Conservation (phyloP, 2,888 invertebrate genomes). For the Drosophila seclusa region DNA sequence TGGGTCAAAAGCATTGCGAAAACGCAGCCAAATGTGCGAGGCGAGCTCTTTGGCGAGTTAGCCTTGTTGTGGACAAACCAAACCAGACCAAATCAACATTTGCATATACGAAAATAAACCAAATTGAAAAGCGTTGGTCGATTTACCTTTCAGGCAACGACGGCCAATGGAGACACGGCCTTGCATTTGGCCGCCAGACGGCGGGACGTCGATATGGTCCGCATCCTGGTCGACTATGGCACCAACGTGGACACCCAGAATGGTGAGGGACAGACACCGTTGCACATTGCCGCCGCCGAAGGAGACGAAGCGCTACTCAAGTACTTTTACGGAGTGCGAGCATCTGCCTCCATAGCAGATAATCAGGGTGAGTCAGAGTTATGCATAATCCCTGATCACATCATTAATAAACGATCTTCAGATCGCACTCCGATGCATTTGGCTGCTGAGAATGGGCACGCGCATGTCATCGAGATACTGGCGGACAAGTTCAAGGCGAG, state of each 20-base stretch:
- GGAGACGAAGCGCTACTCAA: slow-evolving; percentile 98
- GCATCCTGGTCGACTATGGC: slow-evolving; percentile 96
- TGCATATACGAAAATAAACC: slow-evolving; percentile 67
- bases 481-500: slow-evolving; percentile 99
- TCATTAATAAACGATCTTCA: slow-evolving; percentile 65
- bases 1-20: slow-evolving; percentile 70
- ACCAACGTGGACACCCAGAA: slow-evolving; percentile 96
- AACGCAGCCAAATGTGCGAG: slow-evolving; percentile 60
- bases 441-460: slow-evolving; percentile 98
- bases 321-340: slow-evolving; percentile 97
- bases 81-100: slow-evolving; percentile 35
- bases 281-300: slow-evolving; percentile 97
- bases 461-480: slow-evolving; percentile 96
- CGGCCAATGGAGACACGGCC: slow-evolving; percentile 95
- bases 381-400: no score
- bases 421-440: slow-evolving; percentile 99
- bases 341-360: slow-evolving; percentile 97
- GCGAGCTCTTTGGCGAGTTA: slow-evolving; percentile 25
- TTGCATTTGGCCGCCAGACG: slow-evolving; percentile 97
- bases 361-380: slow-evolving; percentile 89
- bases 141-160: slow-evolving; percentile 87
- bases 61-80: slow-evolving; percentile 39
- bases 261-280: slow-evolving; percentile 96
- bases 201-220: slow-evolving; percentile 96
- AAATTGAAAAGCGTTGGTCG: slow-evolving; percentile 20